Base-by-base conservation (phyloP, 2,888 invertebrate species). In the Cremastinae sp. region DNA sequence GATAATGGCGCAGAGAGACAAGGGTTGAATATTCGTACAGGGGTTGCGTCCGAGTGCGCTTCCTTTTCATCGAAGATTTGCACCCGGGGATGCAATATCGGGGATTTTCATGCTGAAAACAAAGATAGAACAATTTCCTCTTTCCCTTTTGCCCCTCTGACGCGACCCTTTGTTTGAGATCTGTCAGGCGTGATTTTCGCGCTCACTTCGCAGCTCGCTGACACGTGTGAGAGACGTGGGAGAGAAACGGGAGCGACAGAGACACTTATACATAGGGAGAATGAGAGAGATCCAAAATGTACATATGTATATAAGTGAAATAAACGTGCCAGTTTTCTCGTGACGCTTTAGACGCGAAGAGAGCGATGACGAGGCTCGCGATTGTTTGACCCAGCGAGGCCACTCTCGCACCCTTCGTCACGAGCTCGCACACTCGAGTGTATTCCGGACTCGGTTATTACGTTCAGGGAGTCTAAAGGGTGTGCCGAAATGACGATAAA, bases 91-190 rank as follows among this genome's bases (percentile, higher is more conserved):
- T 28, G 28, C 28, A 28, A 28, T 28, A 28, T 28, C 28, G 28
- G 28, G 28, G 2, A n/a, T 51, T 47, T 51, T 35, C 65, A 22
- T 35, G 35, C 45, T 16, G 18, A 7, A 16, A 62, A 69, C 43
- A 37, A 59, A 75, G 75, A 75, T 73, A 73, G 69, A 78, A 74
- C 75, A 77, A 78, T 75, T 75, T 78, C 79, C n/a, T n/a, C n/a
- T n/a, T n/a, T 66, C 43, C 65, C 77, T 79, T 74, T 78, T 75
- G 68, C 62, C 66, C 56, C 66, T 51, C 18, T 62, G 53, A 81
- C 82, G 12, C 55, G 83, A 83, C 87, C 87, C 87, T 87, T 87
- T 87, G 87, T 87, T 87, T 86, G 85, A 86, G 84, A 81, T 86
- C 82, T 79, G 86, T 84, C 85, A 84, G 81, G 83, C 85, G 83